Base-by-base conservation (phyloP, 2,797 vertebrate genomes). In the Hydrolagus colliei region DNA sequence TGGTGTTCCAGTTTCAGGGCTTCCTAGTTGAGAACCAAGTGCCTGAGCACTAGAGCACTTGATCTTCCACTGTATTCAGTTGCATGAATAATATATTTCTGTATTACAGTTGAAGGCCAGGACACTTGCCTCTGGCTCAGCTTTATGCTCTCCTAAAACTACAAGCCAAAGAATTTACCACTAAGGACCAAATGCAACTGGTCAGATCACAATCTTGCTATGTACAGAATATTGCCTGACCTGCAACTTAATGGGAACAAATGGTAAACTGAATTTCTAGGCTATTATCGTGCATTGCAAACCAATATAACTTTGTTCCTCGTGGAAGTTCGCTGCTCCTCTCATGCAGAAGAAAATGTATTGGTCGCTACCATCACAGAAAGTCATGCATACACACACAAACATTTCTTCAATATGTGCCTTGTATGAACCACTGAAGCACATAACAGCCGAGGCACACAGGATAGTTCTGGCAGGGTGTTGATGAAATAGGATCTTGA, bases 121-220 rank as follows among this genome's bases (percentile, higher is more conserved):
- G 11, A 13, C 22, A 80, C 18, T 80, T 80, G 27, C 13, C 16
- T 80, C 65, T 63, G 27, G 32, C 32, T 80, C 32, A 27, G 22
- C 6, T 80, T 80, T 65, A 67, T 6, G 32, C 32, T 80, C 32
- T 67, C 78, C 78, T 65, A 80, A 35, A 80, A 63, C 63, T 65
- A 16, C n/a, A 67, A 79, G 35, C 61, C 14, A 65, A 35, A 65
- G 12, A 52, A 67, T 63, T 12, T 32, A 63, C 14, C 2, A 18
- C 16, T 32, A 80, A 27, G 59, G 13, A 65, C 63, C 18, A 78
- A 78, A 80, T 32, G 75, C 41, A 52, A 65, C 78, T 80, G 62
- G 67, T 32, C 22, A 32, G 35, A 67, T 80, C 65, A 8, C 13
- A 27, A 7, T 13, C 5, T 59, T 78, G 52, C 76, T 80, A 65